Evolutionary conservation across 1,140 invertebrate genomes (phyloP).

Genomic region (Formica selysi): DNA sequence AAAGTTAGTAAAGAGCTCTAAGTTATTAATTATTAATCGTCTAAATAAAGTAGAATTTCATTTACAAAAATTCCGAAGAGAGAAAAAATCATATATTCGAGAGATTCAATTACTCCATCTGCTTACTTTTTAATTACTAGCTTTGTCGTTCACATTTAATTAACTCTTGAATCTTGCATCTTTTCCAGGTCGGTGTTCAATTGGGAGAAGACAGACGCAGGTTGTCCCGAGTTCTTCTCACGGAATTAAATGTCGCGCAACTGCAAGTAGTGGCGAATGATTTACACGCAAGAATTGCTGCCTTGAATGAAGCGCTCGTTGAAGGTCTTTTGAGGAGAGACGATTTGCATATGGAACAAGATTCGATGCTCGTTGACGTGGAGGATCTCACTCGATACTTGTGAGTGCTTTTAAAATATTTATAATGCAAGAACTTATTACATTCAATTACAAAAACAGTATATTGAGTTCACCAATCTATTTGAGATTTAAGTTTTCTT

Average conservation of each 20-base stretch:
- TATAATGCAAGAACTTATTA: neutral
- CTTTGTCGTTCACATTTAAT: neutral
- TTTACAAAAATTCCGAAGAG: too few species aligned
- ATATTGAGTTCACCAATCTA: neutral
- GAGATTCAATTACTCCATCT: too few species aligned
- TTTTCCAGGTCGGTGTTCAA: slow-evolving; percentile 91
- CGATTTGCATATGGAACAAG: slow-evolving; percentile 98
- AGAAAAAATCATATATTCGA: too few species aligned
- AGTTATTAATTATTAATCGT: neutral
- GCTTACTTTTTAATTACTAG: neutral
- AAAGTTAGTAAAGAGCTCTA: slow-evolving; percentile 85
- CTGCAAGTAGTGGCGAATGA: slow-evolving; percentile 98
- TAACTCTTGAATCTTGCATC: neutral
- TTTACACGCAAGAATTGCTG: slow-evolving; percentile 97
- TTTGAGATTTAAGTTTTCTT: neutral
- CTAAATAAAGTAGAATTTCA: too few species aligned
- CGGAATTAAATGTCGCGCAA: slow-evolving; percentile 97
- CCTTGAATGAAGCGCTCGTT: slow-evolving; percentile 95
- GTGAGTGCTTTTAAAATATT: slow-evolving; percentile 87
- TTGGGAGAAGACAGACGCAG: slow-evolving; percentile 93
- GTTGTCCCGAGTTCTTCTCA: slow-evolving; percentile 93
- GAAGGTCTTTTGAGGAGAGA: slow-evolving; percentile 95
- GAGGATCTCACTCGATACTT: slow-evolving; percentile 97
- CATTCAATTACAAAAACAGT: neutral
- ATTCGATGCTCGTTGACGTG: slow-evolving; percentile 98